Evolutionary conservation across 2,113 vertebrate genomes (phyloP).

Genomic region (Nansenia antarctica): DNA sequence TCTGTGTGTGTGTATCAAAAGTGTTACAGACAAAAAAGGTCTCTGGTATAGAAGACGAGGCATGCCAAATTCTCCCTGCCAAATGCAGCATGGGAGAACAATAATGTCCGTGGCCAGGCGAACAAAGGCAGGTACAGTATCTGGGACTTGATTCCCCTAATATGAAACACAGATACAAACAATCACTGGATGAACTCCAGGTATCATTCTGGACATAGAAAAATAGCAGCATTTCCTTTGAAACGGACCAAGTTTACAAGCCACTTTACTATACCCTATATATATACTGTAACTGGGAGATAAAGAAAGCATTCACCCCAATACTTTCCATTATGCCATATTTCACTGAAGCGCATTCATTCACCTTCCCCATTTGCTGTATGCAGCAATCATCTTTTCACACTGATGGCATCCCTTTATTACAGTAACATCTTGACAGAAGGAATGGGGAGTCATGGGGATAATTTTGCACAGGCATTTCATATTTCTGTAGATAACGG

Average conservation of each 20-base stretch:
- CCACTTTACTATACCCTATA: too few relatives aligned
- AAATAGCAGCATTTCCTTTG: neutral
- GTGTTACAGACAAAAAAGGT: neutral
- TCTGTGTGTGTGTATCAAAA: neutral
- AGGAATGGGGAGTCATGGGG: too few relatives aligned
- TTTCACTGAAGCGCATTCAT: too few relatives aligned
- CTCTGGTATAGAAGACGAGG: neutral
- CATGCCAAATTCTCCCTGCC: neutral
- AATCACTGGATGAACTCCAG: neutral
- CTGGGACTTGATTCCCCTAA: slow-evolving; percentile 80
- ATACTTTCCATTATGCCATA: too few relatives aligned
- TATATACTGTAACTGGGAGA: too few relatives aligned
- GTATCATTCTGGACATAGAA: neutral
- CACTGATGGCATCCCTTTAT: too few relatives aligned
- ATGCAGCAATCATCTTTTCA: too few relatives aligned
- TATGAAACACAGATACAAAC: slow-evolving; percentile 16
- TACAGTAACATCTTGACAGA: too few relatives aligned
- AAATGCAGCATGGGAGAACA: slow-evolving; percentile 64
- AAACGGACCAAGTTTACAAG: neutral
- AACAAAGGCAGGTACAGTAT: slow-evolving; percentile 88
- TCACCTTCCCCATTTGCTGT: too few relatives aligned
- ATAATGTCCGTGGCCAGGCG: slow-evolving; percentile 87
- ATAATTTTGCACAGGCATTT: too few relatives aligned
- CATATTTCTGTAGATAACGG: neutral
- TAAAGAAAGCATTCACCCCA: too few relatives aligned